Evolutionary conservation across 2,888 invertebrate species (phyloP).

Genomic region (Augochlorella aurata): DNA sequence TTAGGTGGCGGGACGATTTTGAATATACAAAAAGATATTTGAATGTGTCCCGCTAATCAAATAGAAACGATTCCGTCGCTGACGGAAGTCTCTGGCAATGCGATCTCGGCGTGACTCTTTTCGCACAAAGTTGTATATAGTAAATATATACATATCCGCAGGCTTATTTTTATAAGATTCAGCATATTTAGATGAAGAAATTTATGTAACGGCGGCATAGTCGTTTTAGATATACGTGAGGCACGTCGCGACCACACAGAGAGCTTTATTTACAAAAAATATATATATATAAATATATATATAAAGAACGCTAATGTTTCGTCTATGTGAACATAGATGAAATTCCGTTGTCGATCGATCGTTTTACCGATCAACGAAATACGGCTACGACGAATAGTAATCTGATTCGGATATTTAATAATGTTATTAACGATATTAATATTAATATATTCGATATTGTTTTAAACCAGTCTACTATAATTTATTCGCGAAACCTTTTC

Average conservation of each 20-base stretch:
- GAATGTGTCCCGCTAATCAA: conserved; percentile 7
- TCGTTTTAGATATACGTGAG: conserved; percentile 45
- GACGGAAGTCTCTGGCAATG: conserved; percentile 40
- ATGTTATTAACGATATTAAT: conserved; percentile 75
- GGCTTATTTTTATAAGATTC: conserved; percentile 46
- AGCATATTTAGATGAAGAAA: conserved; percentile 41
- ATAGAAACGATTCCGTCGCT: conserved; percentile 21
- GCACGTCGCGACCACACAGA: conserved; percentile 28
- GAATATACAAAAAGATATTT: conserved; percentile 16
- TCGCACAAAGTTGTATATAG: conserved; percentile 37
- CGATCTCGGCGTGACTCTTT: conserved; percentile 60
- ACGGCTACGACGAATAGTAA: conserved; percentile 67
- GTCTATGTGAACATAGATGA: conserved; percentile 43
- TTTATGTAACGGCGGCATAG: conserved; percentile 15
- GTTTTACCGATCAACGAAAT: conserved; percentile 39
- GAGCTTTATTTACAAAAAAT: conserved; percentile 47
- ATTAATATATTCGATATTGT: conserved; percentile 79
- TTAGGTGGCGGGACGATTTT: background rate
- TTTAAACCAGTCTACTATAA: conserved; percentile 63
- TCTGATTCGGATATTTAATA: conserved; percentile 74
- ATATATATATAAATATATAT: background rate
- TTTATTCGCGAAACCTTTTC: conserved; percentile 38
- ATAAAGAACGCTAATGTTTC: conserved; percentile 22
- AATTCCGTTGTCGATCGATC: conserved; percentile 29
- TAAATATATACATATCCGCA: conserved; percentile 30